Percentiles rank a stretch among this genome's conserved stretches.
Conservation (phyloP, 2,888 invertebrate species). For the Eurois occulta region DNA sequence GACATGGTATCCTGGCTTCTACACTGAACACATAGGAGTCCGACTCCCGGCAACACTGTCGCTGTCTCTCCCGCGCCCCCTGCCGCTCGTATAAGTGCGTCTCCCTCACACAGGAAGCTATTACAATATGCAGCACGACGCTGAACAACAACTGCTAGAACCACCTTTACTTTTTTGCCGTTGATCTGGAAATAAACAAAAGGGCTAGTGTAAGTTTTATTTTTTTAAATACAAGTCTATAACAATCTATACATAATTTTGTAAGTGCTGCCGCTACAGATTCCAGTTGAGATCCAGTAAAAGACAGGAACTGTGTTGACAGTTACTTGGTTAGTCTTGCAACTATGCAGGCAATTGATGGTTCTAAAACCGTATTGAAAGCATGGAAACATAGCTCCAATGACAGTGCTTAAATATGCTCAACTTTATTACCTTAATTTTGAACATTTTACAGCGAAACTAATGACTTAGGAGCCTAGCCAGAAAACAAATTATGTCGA, state of each 20-base stretch:
- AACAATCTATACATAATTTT: neutral
- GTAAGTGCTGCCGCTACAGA: neutral
- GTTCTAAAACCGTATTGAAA: neutral
- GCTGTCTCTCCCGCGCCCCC: constrained; percentile 76
- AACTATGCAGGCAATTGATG: neutral
- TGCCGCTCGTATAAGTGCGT: constrained; percentile 73
- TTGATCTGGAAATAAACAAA: constrained; percentile 94
- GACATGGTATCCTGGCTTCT: constrained; percentile 79
- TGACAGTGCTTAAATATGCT: neutral
- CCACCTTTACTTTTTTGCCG: constrained; percentile 98
- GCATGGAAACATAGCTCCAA: too few species aligned
- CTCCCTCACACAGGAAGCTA: constrained; percentile 74
- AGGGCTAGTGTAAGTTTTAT: constrained; percentile 12
- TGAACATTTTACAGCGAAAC: neutral
- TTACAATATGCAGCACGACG: constrained; percentile 98
- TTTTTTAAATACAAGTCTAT: neutral
- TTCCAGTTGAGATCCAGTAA: neutral
- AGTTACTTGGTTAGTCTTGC: neutral
- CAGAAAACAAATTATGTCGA: neutral
- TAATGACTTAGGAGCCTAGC: neutral
- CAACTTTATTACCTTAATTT: neutral
- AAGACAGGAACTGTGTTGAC: neutral
- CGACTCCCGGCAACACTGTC: constrained; percentile 76
- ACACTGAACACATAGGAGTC: constrained; percentile 87
- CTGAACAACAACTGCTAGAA: constrained; percentile 98